phyloP scores from a whole-genome alignment of 2,113 vertebrate genomes.

The Datnioides undecimradiatus region DNA sequence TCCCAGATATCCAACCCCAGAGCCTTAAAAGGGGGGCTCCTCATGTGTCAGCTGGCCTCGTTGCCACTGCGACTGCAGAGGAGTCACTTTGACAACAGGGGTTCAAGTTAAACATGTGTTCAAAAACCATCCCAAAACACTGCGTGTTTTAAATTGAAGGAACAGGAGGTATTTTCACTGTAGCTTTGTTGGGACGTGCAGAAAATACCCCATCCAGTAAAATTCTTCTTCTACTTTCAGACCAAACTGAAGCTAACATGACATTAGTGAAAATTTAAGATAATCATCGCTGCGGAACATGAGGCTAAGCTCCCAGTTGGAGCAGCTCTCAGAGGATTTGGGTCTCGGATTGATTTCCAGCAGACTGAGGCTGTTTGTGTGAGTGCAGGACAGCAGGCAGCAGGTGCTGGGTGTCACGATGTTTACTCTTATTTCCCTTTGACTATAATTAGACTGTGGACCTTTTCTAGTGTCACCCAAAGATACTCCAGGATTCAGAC shows the following conservation, averaged over 20 bases:
- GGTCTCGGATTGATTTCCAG: slow-evolving; percentile 66
- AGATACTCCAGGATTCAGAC: slow-evolving; percentile 37
- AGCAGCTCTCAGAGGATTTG: slow-evolving; percentile 65
- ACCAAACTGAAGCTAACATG: not conserved
- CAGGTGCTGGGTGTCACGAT: slow-evolving; percentile 76
- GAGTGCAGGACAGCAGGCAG: slow-evolving; percentile 61
- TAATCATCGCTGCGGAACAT: not conserved
- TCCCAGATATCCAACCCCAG: slow-evolving; percentile 61
- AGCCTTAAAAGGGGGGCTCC: slow-evolving; percentile 75
- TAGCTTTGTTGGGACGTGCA: not conserved
- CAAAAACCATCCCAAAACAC: not conserved
- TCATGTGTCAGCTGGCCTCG: slow-evolving; percentile 68
- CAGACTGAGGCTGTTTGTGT: slow-evolving; percentile 59
- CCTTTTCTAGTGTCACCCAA: slow-evolving; percentile 55
- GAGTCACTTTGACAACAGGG: slow-evolving; percentile 47
- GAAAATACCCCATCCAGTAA: not conserved
- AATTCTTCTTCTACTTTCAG: not conserved
- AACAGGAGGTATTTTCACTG: not conserved
- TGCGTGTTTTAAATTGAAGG: not conserved
- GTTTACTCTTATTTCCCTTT: slow-evolving; percentile 69
- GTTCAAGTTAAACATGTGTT: slow-evolving; percentile 34
- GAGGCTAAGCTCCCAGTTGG: slow-evolving; percentile 29
- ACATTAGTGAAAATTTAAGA: slow-evolving; percentile 12
- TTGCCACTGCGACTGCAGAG: slow-evolving; percentile 40
- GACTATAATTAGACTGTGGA: slow-evolving; percentile 80